Base-by-base conservation (phyloP, 2,888 invertebrate genomes). In the Epinotia demarniana region DNA sequence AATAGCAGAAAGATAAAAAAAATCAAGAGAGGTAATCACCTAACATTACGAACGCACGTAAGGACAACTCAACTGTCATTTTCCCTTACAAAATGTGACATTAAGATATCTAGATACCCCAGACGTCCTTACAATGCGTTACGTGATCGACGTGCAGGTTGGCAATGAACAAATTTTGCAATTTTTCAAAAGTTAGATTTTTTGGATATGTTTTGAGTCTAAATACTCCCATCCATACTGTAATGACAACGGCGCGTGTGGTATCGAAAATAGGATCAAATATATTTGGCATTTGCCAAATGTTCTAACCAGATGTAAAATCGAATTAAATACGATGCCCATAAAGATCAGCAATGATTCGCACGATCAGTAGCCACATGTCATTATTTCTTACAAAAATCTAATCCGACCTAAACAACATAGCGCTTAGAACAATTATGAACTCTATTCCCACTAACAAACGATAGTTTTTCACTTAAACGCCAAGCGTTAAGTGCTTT, bases 301-400 rank as follows among this genome's bases (percentile, higher is more conserved):
- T 49, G 63, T 68, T 69, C 19, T 46, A 67, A 75, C 72, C 75
- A 72, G 75, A 75, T 72, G 75, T 75, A 67, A 62, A 72, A 55
- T 71, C 55, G 57, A 19, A 72, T 72, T 64, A 67, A 67, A 75
- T 63, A 23, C 61, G 58, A n/a, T 19, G 60, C 64, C 75, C 70
- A 61, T 62, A 55, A 61, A 72, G 61, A 72, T 74, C 61, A 72
- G 46, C 55, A 71, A 67, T 72, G 71, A 75, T 74, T 70, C 71
- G 57, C 69, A 57, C 75, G 72, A 72, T 72, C 75, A 61, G 75
- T 60, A 67, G 75, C 75, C 75, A 72, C 71, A 75, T 75, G 75
- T 57, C 75, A 72, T 75, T 75, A 60, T 71, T 62, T 19, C 16
- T 16, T 13, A 33, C 27, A 18, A 33, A 71, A 61, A 49, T 13